Evolutionary conservation across 2,888 invertebrate genomes (phyloP).

Genomic region (Plebejus argus): DNA sequence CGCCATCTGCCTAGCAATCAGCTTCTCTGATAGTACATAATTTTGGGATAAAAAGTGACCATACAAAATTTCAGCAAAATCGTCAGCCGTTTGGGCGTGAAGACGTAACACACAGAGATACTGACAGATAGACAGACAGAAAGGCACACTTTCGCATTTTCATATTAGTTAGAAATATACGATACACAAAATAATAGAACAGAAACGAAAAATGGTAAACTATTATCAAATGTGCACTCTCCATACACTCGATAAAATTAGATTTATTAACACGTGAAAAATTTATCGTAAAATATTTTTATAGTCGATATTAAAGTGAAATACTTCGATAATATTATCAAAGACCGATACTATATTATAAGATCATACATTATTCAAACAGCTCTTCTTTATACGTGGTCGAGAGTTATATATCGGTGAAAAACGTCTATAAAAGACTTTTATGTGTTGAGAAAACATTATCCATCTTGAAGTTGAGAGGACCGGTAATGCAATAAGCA

Average conservation of each 20-base stretch:
- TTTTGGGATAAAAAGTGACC: no score
- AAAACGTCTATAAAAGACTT: constrained; percentile 24
- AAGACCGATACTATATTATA: constrained; percentile 8
- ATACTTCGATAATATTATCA: constrained; percentile 23
- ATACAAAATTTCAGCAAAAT: no score
- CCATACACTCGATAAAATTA: not conserved
- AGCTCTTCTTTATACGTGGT: constrained; percentile 22
- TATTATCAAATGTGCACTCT: not conserved
- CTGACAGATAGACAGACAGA: no score
- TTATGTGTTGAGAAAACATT: constrained; percentile 23
- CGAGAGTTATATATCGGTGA: constrained; percentile 21
- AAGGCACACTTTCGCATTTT: no score
- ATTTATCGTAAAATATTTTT: not conserved
- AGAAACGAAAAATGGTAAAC: not conserved
- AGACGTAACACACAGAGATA: no score
- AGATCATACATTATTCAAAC: constrained; percentile 29
- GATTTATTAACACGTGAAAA: not conserved
- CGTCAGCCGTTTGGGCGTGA: no score
- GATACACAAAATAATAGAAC: no score
- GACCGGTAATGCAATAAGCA: constrained; percentile 17
- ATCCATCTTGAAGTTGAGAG: constrained; percentile 10
- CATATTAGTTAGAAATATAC: no score
- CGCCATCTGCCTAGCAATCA: no score
- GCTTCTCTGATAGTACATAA: no score
- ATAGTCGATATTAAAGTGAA: not conserved